Conservation (phyloP, 2,888 invertebrate species). For the Halictus ligatus region DNA sequence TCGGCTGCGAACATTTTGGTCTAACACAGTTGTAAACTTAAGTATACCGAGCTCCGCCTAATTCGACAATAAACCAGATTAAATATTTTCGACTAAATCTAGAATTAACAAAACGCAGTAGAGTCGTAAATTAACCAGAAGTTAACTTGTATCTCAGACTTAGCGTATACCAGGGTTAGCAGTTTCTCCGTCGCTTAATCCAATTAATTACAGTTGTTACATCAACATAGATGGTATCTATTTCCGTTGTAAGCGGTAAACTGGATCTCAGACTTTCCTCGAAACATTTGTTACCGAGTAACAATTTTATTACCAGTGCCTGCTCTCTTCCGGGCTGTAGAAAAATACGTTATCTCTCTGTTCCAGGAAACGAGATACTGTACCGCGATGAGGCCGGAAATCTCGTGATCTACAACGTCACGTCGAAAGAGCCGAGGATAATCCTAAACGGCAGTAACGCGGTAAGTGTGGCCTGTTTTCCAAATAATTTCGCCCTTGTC, state of each 20-base stretch:
- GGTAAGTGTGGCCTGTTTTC: slow-evolving; percentile 81
- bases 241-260: neutral
- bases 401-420: slow-evolving; percentile 86
- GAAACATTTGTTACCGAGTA: neutral
- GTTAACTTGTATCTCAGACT: neutral
- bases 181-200: neutral
- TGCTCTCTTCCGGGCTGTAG: neutral
- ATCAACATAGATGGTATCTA: neutral
- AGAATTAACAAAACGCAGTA: neutral
- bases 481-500: neutral
- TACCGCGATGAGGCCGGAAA: slow-evolving; percentile 87
- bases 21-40: neutral
- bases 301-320: neutral
- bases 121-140: neutral
- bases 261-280: neutral
- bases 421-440: slow-evolving; percentile 81
- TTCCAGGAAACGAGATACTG: slow-evolving; percentile 88
- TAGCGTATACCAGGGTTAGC: neutral
- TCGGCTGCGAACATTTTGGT: too few relatives aligned
- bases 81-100: neutral
- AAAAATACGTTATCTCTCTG: slow-evolving; percentile 49
- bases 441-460: slow-evolving; percentile 85
- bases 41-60: neutral
- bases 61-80: neutral
- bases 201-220: neutral